phyloP scores from a whole-genome alignment of 2,888 invertebrate species.

The Gisinianus flammeolus region DNA sequence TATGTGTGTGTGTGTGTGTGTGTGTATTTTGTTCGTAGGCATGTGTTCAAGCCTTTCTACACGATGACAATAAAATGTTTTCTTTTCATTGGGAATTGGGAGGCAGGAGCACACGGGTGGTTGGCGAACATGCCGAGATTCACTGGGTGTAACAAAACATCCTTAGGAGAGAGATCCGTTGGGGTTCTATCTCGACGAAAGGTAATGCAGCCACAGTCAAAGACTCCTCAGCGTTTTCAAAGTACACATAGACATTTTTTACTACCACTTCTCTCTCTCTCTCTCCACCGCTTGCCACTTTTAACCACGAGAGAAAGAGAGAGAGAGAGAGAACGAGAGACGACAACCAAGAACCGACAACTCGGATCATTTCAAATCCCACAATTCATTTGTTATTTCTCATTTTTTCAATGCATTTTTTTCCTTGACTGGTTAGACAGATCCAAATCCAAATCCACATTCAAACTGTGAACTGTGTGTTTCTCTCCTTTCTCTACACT shows the following conservation, averaged over 20 bases:
- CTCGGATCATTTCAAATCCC: slow-evolving; percentile 37
- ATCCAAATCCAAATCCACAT: too few relatives aligned
- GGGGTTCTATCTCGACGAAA: slow-evolving; percentile 34
- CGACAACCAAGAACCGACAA: neutral
- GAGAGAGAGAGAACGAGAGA: too few relatives aligned
- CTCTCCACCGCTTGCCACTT: neutral
- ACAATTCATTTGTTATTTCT: slow-evolving; percentile 31
- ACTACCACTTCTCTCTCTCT: neutral
- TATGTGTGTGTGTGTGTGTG: slow-evolving; percentile 2
- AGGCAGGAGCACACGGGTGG: slow-evolving; percentile 42
- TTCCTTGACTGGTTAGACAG: too few relatives aligned
- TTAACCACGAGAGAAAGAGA: neutral
- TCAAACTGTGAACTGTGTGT: neutral
- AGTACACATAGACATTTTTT: neutral
- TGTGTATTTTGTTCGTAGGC: too few relatives aligned
- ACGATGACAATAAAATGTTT: slow-evolving; percentile 51
- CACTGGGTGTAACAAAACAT: slow-evolving; percentile 47
- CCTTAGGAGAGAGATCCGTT: slow-evolving; percentile 46
- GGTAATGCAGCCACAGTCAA: neutral
- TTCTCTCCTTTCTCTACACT: slow-evolving; percentile 1
- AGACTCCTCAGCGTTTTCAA: neutral
- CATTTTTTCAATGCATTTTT: neutral
- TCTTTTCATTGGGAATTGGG: slow-evolving; percentile 44
- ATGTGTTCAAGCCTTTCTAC: slow-evolving; percentile 34
- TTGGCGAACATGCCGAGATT: slow-evolving; percentile 47